Conservation (phyloP, 1,140 invertebrate genomes). For the Bursaphelenchus mucronatus region DNA sequence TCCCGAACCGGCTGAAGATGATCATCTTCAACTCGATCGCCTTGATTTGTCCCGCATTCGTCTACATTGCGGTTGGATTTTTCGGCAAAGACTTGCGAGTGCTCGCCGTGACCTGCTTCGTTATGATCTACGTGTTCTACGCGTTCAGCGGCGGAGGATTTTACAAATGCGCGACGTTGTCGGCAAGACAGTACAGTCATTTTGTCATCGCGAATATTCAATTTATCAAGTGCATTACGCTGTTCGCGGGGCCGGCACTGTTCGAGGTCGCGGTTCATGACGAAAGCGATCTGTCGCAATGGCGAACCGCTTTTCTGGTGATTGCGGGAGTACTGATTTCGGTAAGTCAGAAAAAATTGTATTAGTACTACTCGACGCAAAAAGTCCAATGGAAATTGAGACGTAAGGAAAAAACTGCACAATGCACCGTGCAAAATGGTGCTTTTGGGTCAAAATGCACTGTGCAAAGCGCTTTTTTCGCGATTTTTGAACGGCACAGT, state of each 20-base stretch:
- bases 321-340: not conserved
- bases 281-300: conserved; percentile 33
- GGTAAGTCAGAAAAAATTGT: not conserved
- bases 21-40: conserved; percentile 26
- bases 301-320: conserved; percentile 35
- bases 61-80: conserved; percentile 19
- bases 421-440: no score
- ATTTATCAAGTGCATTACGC: conserved; percentile 43
- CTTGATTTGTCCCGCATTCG: not conserved
- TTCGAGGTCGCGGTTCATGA: conserved; percentile 39
- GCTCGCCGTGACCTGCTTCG: conserved; percentile 28
- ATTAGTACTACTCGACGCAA: no score
- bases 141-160: conserved; percentile 35
- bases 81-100: conserved; percentile 10
- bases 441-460: no score
- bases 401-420: no score
- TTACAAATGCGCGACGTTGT: conserved; percentile 39
- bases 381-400: no score
- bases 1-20: conserved; percentile 22
- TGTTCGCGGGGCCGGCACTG: conserved; percentile 39
- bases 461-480: no score
- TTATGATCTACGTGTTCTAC: conserved; percentile 27
- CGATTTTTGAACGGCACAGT: no score
- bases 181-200: conserved; percentile 35
- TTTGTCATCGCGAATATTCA: conserved; percentile 42